Percentiles rank a stretch among this genome's conserved stretches.
Conservation (phyloP, 1,140 invertebrate species). For the Temnothorax nylanderi region DNA sequence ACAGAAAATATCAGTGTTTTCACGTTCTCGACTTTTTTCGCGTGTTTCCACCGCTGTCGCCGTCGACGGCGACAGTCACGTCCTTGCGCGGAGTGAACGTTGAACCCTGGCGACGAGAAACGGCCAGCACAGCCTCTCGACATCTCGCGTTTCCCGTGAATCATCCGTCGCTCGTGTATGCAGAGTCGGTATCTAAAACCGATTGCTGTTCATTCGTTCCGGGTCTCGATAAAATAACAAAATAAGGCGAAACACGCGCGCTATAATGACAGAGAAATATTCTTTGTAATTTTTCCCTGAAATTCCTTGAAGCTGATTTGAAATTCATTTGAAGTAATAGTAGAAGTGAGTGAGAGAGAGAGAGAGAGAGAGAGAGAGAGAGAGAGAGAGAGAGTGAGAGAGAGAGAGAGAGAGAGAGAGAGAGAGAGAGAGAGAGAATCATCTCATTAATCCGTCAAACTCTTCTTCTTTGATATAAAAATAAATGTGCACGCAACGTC, state of each 20-base stretch:
- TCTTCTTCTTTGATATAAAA: background rate
- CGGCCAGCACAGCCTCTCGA: conserved; percentile 41
- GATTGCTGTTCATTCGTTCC: background rate
- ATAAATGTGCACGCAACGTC: background rate
- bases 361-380: background rate
- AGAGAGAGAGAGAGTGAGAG: background rate
- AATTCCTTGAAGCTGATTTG: background rate
- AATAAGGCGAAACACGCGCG: background rate
- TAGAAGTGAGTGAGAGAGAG: background rate
- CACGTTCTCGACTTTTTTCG: background rate
- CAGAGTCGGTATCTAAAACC: conserved; percentile 19
- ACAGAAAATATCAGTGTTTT: conserved; percentile 42
- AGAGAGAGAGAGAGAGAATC: background rate
- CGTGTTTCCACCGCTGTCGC: conserved; percentile 9
- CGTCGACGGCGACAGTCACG: conserved; percentile 40
- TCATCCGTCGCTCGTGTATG: conserved; percentile 50
- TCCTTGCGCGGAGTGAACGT: conserved; percentile 72
- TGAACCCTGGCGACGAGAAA: conserved; percentile 65
- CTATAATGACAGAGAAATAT: background rate
- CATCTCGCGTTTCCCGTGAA: conserved; percentile 60
- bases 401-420: background rate
- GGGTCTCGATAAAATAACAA: background rate
- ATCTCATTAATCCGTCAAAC: background rate
- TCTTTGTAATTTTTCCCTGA: background rate
- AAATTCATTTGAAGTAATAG: background rate